Base-by-base conservation (phyloP, 2,888 invertebrate genomes). In the Drosophila ezoana region DNA sequence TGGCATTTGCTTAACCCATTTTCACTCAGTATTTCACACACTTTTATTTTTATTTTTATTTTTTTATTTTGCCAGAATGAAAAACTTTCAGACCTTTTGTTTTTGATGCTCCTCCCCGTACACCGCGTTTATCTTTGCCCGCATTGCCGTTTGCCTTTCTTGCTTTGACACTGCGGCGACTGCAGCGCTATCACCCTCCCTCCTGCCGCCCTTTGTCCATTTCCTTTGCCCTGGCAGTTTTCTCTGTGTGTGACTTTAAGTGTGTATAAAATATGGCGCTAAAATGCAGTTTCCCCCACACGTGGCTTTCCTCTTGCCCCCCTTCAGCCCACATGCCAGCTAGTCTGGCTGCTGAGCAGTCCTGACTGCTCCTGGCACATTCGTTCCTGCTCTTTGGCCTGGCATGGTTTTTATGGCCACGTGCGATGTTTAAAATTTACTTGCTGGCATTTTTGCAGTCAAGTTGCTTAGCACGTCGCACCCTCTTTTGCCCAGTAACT, bases 201-300 rank as follows among this genome's bases (percentile, higher is more conserved):
- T 45, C 44, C 40, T 18, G 9, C 43, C 28, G 16, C 20, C 9
- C 37, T 4, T 18, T 20, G 16, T 33, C 41, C 54, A 32, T 38
- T 52, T 40, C 40, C 38, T 57, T 43, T 44, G 40, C 48, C 48
- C 32, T 20, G 40, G 62, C 62, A 40, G 35, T 28, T 66, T 45
- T 53, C 79, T 56, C 81, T 88, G 87, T 86, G 72, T 88, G 80
- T 83, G 83, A 83, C 89, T 88, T 83, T 88, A 83, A 88, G 83
- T 86, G 80, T 88, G 89, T 86, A 87, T 83, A 83, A 83, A 83
- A 83, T 83, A 83, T 83, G 80, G 83, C 83, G 83, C 89, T 83
- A 86, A 83, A 83, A 88, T 88, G 89, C 89, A 83, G 81, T 86
- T 66, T 23, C 62, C 62, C 73, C 58, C 67, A 68, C 77, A 77